These are phyloP conservation scores for Nasonia oneida DNA, from an alignment of 2,888 invertebrate species.

Conservation along the genomic window DNA sequence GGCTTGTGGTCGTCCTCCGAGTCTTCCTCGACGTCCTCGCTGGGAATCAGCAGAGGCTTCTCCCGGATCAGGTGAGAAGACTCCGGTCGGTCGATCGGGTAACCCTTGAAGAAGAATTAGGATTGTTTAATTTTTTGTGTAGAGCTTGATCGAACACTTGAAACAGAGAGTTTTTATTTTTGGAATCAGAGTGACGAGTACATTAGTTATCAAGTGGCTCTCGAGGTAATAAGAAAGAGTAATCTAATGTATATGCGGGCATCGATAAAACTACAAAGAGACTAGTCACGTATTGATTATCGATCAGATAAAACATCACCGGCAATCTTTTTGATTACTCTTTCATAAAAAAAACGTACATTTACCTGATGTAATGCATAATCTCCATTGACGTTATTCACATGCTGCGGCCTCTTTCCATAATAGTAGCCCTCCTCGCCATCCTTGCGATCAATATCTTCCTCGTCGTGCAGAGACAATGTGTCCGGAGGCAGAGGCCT, in stretches of 20 bases:
- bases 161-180: no score
- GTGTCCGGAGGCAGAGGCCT: slow-evolving; percentile 79
- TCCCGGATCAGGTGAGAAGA: slow-evolving; percentile 74
- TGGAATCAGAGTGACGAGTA: no score
- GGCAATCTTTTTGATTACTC: background rate
- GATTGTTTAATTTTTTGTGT: background rate
- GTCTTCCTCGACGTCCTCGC: slow-evolving; percentile 67
- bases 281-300: background rate
- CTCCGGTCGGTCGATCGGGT: slow-evolving; percentile 34
- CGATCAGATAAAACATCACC: background rate
- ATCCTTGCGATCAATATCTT: slow-evolving; percentile 51
- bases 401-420: slow-evolving; percentile 61
- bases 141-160: background rate
- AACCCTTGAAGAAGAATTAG: slow-evolving; percentile 21
- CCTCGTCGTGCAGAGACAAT: slow-evolving; percentile 67
- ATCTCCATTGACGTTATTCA: slow-evolving; percentile 78
- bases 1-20: slow-evolving; percentile 52
- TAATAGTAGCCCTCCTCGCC: slow-evolving; percentile 36
- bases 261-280: background rate
- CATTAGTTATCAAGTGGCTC: background rate
- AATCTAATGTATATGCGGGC: background rate
- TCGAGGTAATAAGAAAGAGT: background rate
- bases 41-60: slow-evolving; percentile 78
- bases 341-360: background rate
- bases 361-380: slow-evolving; percentile 71